Evolutionary conservation across 2,888 invertebrate genomes (phyloP).

Genomic region (Ectemnius lituratus): DNA sequence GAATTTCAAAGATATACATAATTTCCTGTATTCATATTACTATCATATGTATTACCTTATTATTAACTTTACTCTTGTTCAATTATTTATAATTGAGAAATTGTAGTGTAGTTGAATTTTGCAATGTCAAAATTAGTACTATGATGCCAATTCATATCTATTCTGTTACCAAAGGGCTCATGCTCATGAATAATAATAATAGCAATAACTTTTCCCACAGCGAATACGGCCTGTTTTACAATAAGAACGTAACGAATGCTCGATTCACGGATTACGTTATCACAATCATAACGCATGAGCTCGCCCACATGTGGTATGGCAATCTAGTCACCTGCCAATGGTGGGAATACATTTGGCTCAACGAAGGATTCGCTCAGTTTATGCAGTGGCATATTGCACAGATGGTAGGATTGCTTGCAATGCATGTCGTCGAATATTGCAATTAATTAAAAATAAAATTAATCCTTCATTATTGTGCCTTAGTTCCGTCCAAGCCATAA

Average conservation of each 20-base stretch:
- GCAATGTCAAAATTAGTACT: no score
- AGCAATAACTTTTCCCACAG: slow-evolving; percentile 45
- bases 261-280: slow-evolving; percentile 79
- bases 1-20: no score
- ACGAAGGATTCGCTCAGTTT: slow-evolving; percentile 86
- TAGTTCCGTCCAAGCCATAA: slow-evolving; percentile 73
- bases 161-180: no score
- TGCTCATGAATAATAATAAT: neutral
- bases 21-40: no score
- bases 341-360: slow-evolving; percentile 86
- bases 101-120: no score
- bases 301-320: slow-evolving; percentile 89
- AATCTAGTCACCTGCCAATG: slow-evolving; percentile 84
- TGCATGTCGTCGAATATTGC: neutral
- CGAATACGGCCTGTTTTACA: slow-evolving; percentile 66
- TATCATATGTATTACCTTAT: no score
- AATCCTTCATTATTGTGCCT: slow-evolving; percentile 1
- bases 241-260: slow-evolving; percentile 51
- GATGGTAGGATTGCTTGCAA: slow-evolving; percentile 45
- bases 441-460: neutral
- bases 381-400: slow-evolving; percentile 75
- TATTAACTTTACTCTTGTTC: no score
- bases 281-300: slow-evolving; percentile 83
- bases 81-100: no score
- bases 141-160: no score